phyloP scores from a whole-genome alignment of 2,797 vertebrate species.

The Epinephelus awoara region DNA sequence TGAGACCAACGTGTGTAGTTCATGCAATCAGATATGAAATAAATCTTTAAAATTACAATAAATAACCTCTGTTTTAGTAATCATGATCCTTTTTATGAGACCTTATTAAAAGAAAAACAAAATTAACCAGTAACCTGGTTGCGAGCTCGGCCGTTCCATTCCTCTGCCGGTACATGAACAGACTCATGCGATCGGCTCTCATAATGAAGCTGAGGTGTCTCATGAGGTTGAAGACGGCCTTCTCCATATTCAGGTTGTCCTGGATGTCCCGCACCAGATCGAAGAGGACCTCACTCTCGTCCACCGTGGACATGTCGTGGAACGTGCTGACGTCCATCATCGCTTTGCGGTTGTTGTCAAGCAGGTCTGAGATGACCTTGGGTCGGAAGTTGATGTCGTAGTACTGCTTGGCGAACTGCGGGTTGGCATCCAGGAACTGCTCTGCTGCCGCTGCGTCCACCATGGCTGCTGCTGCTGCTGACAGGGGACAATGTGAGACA shows the following conservation, averaged over 20 bases:
- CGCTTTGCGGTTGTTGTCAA: conserved; percentile 80
- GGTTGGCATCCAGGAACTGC: conserved; percentile 91
- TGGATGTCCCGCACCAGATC: conserved; percentile 91
- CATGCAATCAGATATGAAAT: too few relatives aligned
- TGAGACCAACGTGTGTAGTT: too few relatives aligned
- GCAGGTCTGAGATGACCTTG: conserved; percentile 86
- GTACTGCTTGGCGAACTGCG: conserved; percentile 90
- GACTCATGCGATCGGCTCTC: conserved; percentile 90
- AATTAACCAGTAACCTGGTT: conserved; percentile 76
- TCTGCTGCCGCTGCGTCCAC: conserved; percentile 89
- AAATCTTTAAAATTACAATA: too few relatives aligned
- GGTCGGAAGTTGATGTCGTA: conserved; percentile 87
- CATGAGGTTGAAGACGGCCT: conserved; percentile 89
- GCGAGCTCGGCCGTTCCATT: conserved; percentile 92
- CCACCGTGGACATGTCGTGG: conserved; percentile 83
- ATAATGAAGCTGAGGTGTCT: conserved; percentile 89
- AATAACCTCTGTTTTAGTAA: too few relatives aligned
- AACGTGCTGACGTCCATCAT: conserved; percentile 81
- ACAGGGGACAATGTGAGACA: not conserved
- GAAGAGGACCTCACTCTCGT: conserved; percentile 92
- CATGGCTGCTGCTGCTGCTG: conserved; percentile 74
- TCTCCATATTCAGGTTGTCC: conserved; percentile 91
- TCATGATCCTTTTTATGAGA: too few relatives aligned
- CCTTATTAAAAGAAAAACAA: too few relatives aligned
- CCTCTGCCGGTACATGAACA: conserved; percentile 92